phyloP scores from a whole-genome alignment of 2,888 invertebrate species.

The Alviniconcha strummeri region DNA sequence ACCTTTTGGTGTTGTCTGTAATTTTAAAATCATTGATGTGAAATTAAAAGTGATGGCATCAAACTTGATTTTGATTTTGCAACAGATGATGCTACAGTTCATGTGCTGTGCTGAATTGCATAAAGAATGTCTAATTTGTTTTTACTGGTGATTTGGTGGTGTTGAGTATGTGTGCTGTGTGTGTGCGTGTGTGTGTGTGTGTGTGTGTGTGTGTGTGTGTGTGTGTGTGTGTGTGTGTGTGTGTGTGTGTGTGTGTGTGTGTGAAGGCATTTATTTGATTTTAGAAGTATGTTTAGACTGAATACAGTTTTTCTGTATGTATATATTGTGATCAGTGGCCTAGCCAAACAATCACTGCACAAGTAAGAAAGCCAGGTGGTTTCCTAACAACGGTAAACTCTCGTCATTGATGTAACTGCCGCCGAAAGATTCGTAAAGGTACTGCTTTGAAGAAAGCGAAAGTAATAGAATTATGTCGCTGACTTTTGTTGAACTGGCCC shows the following conservation, averaged over 20 bases:
- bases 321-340: neutral
- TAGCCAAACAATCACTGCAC: too few relatives aligned
- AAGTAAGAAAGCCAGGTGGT: neutral
- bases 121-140: neutral
- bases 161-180: too few relatives aligned
- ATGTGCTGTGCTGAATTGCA: too few relatives aligned
- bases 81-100: too few relatives aligned
- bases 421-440: neutral
- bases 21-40: too few relatives aligned
- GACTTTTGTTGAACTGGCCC: too few relatives aligned
- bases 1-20: too few relatives aligned
- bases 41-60: too few relatives aligned
- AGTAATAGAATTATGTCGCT: too few relatives aligned
- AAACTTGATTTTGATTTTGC: too few relatives aligned
- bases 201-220: neutral
- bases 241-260: neutral
- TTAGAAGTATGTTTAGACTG: neutral
- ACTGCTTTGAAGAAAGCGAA: too few relatives aligned
- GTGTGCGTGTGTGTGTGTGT: neutral
- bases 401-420: neutral
- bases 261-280: neutral
- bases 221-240: neutral
- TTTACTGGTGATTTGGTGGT: neutral
- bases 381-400: neutral
- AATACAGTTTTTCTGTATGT: neutral